These are phyloP conservation scores for Kryphioiulus occultus DNA, from an alignment of 2,888 invertebrate genomes.

Conservation along the genomic window DNA sequence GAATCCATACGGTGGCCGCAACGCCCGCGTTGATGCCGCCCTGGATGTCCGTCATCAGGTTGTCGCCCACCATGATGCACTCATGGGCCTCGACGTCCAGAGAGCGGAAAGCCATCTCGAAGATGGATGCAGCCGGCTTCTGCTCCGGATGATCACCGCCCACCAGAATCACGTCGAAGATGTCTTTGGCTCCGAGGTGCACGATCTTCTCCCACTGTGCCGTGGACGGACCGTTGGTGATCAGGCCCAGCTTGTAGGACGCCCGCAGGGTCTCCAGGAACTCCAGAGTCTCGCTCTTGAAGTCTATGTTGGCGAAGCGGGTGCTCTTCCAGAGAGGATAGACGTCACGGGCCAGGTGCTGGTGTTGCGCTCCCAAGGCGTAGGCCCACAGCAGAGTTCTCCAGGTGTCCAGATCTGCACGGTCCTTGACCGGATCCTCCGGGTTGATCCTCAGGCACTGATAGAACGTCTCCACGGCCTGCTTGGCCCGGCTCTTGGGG, in stretches of 20 bases:
- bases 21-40: constrained; percentile 80
- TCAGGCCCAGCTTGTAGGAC: constrained; percentile 78
- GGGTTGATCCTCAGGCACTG: constrained; percentile 81
- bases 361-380: constrained; percentile 76
- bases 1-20: constrained; percentile 83
- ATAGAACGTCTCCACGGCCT: constrained; percentile 74
- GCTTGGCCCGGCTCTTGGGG: constrained; percentile 70
- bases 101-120: constrained; percentile 77
- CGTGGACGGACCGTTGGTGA: constrained; percentile 85
- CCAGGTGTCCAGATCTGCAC: constrained; percentile 75
- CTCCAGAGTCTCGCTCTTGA: constrained; percentile 73
- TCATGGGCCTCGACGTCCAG: constrained; percentile 76
- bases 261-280: constrained; percentile 72
- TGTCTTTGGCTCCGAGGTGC: constrained; percentile 56
- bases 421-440: constrained; percentile 73
- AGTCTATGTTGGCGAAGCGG: constrained; percentile 77
- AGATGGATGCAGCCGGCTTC: constrained; percentile 83
- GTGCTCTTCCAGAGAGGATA: constrained; percentile 80
- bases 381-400: constrained; percentile 79
- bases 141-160: constrained; percentile 87
- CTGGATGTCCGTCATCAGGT: constrained; percentile 85
- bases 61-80: constrained; percentile 88
- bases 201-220: constrained; percentile 88
- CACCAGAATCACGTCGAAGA: constrained; percentile 64
- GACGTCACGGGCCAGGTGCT: constrained; percentile 75